Evolutionary conservation across 2,113 vertebrate species (phyloP), one percentile per base, ranked within the genome.

Genomic region (Agelaius phoeniceus): DNA sequence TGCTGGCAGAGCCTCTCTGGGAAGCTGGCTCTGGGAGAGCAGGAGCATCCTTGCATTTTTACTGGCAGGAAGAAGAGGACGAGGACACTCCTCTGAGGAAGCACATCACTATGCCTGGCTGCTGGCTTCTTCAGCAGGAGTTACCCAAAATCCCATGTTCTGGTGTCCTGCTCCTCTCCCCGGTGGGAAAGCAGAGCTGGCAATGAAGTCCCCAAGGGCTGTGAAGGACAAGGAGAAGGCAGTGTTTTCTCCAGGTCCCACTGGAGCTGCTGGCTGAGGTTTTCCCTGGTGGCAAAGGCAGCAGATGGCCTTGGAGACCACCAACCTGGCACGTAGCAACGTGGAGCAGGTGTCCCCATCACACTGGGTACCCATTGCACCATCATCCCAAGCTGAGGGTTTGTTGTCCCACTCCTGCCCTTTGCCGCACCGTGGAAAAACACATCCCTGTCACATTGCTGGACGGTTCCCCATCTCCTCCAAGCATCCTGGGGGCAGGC

Each of bases 101-200:
- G 28, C 3, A 3, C 39, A 12, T 58, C 1, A 1, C 31, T 1
- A 0, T 15, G 12, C 57, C 8, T 68, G 54, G 12, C 11, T 68
- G 55, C n/a, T 51, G 28, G 11, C 26, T 54, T 44, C 44, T 72
- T 27, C 63, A 46, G 11, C 48, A 61, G 44, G 49, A 73, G 5
- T 65, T 91, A 20, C 27, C 51, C 41, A 55, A 54, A 12, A 59
- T 48, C 11, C 35, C 4, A 1, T 5, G 7, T 61, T 24, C 13
- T 33, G 11, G 4, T 75, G 39, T 75, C 54, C 67, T 86, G 24
- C 51, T 82, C 26, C 39, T 86, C 44, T 63, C 62, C 57, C 17
- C 28, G 33, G 10, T 44, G 63, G 76, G 41, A 72, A 75, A 33
- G 37, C 1, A 1, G 59, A 77, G 52, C 80, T 80, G 63, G 48